These are phyloP conservation scores for Meda fulgida DNA, from an alignment of 2,797 vertebrate genomes.

Conservation along the genomic window DNA sequence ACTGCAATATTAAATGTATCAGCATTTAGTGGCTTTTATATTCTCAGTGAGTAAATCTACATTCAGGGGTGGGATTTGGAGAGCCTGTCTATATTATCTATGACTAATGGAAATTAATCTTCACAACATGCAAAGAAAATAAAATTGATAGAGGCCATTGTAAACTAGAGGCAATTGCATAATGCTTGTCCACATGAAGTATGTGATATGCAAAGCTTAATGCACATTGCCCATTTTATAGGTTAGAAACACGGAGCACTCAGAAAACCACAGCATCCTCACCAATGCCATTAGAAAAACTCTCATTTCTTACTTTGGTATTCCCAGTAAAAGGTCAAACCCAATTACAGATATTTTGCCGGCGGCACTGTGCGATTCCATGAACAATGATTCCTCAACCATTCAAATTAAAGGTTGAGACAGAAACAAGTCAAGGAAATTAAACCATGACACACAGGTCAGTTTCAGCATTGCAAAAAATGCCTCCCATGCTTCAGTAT, in stretches of 20 bases:
- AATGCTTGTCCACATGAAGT: neutral
- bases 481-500: slow-evolving; percentile 38
- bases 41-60: neutral
- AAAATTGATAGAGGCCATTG: neutral
- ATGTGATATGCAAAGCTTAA: neutral
- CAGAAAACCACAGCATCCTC: neutral
- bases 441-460: slow-evolving; percentile 56
- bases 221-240: neutral
- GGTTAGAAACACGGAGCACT: slow-evolving; percentile 13
- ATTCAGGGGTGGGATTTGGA: slow-evolving; percentile 8
- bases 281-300: slow-evolving; percentile 58
- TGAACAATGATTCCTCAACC: slow-evolving; percentile 59
- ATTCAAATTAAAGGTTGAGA: slow-evolving; percentile 63
- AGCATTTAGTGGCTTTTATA: neutral
- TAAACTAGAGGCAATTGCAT: neutral
- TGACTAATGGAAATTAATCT: slow-evolving; percentile 21
- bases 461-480: slow-evolving; percentile 52
- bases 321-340: slow-evolving; percentile 60
- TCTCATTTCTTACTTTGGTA: slow-evolving; percentile 56
- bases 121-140: neutral
- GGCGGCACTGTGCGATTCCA: slow-evolving; percentile 53
- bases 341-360: slow-evolving; percentile 63
- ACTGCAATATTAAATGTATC: neutral
- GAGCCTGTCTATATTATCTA: slow-evolving; percentile 7
- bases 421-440: slow-evolving; percentile 57